A percentile compares a stretch with the other conserved stretches of the same genome.
phyloP scores from a whole-genome alignment of 2,797 vertebrate genomes.

The Smutsia temminckii region DNA sequence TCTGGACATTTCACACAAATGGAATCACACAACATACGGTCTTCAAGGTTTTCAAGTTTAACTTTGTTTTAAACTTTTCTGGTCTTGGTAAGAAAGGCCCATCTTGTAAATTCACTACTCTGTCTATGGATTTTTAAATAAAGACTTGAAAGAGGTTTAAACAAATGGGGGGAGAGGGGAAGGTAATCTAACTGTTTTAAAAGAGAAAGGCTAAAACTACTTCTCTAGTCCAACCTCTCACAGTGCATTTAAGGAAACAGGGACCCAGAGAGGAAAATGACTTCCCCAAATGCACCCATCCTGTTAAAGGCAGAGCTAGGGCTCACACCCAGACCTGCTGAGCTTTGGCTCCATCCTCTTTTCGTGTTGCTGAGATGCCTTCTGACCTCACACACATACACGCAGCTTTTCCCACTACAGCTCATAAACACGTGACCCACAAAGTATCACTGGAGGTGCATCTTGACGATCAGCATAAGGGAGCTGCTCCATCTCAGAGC shows the following conservation, averaged over 20 bases:
- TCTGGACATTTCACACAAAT: constrained; percentile 6
- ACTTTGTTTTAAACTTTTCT: constrained; percentile 25
- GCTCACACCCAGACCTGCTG: neutral
- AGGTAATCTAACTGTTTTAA: neutral
- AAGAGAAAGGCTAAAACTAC: neutral
- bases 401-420: neutral
- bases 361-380: neutral
- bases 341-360: neutral
- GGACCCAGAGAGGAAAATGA: neutral
- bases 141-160: constrained; percentile 23
- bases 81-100: neutral
- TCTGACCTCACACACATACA: neutral
- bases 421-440: neutral
- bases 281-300: neutral
- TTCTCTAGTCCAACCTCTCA: neutral
- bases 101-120: neutral
- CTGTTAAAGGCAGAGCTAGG: neutral
- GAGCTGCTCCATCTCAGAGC: neutral
- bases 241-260: neutral
- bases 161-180: neutral
- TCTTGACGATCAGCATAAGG: neutral
- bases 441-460: neutral
- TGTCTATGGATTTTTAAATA: constrained; percentile 40
- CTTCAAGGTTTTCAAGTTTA: constrained; percentile 11
- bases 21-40: neutral